Conservation (phyloP, 2,113 vertebrate species). For the Machaerirhynchus nigripectus region DNA sequence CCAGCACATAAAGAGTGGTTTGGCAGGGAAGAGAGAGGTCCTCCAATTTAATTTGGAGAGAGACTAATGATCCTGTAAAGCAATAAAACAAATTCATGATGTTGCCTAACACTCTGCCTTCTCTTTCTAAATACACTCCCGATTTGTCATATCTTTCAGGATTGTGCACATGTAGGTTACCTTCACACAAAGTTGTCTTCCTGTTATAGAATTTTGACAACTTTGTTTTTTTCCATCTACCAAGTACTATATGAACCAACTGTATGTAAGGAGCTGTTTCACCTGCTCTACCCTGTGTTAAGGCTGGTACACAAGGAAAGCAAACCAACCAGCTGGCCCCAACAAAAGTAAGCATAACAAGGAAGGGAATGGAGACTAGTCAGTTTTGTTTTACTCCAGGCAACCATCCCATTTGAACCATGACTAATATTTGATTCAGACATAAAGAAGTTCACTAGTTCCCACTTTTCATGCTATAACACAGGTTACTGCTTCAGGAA, state of each 20-base stretch:
- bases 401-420: neutral
- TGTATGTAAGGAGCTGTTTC: neutral
- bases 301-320: neutral
- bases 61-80: neutral
- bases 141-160: neutral
- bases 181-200: neutral
- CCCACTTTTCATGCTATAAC: neutral
- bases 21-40: neutral
- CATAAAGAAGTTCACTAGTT: neutral
- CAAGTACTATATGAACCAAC: neutral
- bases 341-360: neutral
- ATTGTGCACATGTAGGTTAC: neutral
- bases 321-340: neutral
- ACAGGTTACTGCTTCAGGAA: neutral
- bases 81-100: neutral
- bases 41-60: neutral
- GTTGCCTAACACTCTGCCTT: neutral
- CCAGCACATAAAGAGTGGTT: neutral
- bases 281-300: neutral
- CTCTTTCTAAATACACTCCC: neutral
- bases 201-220: neutral
- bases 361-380: neutral
- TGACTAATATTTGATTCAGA: neutral
- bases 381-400: neutral
- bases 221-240: neutral